Evolutionary conservation across 2,888 invertebrate genomes (phyloP), one percentile per base, ranked within the genome.

Genomic region (Acanthopleura granulata): DNA sequence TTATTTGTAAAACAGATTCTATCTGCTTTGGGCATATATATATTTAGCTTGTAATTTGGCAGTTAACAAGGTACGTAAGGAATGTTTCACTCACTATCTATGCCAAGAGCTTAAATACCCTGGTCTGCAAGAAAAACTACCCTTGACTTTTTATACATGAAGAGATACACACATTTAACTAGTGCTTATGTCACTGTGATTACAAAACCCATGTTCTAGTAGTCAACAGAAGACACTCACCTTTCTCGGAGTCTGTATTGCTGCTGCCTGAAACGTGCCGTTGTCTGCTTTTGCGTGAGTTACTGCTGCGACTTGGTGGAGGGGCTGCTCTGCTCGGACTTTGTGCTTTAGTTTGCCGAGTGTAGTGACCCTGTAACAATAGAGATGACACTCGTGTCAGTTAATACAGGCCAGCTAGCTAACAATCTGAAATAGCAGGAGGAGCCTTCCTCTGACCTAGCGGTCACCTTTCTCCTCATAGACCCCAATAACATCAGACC

Each of bases 191-290:
- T 6, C 40, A 40, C 40, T 40, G n/a, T n/a, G 40, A 40, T 40
- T 40, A 40, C 40, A 40, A 40, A 40, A 40, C 40, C 40, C 40
- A 40, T 6, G 40, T 40, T 40, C 40, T 6, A 6, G 4, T 6
- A 40, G 40, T 9, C 3, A 6, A 40, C 40, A 40, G 4, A 40
- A 6, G 40, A 40, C 40, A 40, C 40, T 40, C 40, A 76, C 76
- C 76, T 76, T 73, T 76, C 50, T 76, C 73, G 16, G 70, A 57
- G 25, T 74, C 62, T 71, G 71, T 62, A 72, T 49, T 74, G 57
- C 70, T 76, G 29, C 74, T 73, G 57, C 77, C 73, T 72, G 77
- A 75, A 22, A 72, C 62, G 27, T 75, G 72, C 69, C 75, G 74
- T 62, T 78, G 77, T 25, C 77, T 72, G 25, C 72, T 75, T 74